Conservation (phyloP, 2,888 invertebrate genomes). For the Acholoe squamosa region DNA sequence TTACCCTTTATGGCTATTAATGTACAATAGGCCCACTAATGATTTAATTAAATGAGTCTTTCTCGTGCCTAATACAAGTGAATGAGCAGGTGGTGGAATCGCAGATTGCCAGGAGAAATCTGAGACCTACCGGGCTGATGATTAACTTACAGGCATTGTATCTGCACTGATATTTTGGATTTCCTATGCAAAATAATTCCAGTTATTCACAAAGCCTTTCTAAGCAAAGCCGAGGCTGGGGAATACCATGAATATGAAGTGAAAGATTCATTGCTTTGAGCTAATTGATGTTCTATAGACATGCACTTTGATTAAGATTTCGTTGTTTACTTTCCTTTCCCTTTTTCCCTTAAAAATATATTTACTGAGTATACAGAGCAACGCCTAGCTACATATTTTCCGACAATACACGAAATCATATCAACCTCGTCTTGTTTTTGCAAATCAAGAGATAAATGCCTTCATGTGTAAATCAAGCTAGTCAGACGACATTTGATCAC, state of each 20-base stretch:
- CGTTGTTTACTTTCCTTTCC: background rate
- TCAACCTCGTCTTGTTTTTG: too few relatives aligned
- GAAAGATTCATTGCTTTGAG: background rate
- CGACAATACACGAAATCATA: too few relatives aligned
- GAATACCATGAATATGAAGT: background rate
- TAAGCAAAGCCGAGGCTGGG: background rate
- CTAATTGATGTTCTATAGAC: background rate
- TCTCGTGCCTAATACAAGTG: background rate
- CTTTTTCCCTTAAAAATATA: too few relatives aligned
- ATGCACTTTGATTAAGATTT: background rate
- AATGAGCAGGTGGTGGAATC: constrained; percentile 17
- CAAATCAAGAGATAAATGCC: too few relatives aligned
- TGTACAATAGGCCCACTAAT: constrained; percentile 24
- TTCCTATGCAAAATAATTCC: constrained; percentile 22
- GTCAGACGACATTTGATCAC: constrained; percentile 43
- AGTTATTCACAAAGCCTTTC: background rate
- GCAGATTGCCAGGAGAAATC: background rate
- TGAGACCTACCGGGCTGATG: background rate
- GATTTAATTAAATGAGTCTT: constrained; percentile 25
- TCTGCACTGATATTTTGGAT: background rate
- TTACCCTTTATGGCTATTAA: constrained; percentile 42
- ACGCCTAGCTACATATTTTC: too few relatives aligned
- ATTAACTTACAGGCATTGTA: background rate
- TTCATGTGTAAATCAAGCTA: background rate
- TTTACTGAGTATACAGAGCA: background rate